Percentiles rank a stretch among this genome's conserved stretches.
These are phyloP conservation scores for Bovichtus variegatus DNA, from an alignment of 2,797 vertebrate genomes.

Conservation along the genomic window DNA sequence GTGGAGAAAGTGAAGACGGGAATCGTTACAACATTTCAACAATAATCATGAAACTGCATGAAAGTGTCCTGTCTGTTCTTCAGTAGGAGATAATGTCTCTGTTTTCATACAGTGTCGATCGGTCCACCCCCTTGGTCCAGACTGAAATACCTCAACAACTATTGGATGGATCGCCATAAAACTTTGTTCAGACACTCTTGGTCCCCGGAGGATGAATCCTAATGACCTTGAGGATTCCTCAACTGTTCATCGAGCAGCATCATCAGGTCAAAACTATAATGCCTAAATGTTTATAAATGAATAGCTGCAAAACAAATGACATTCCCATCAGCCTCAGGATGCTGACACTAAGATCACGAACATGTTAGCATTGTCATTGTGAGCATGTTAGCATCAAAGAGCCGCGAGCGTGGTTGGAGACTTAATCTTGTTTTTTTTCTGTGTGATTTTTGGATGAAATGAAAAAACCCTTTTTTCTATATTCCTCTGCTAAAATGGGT, in stretches of 20 bases:
- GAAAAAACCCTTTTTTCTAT: not conserved
- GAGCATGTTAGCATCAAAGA: not conserved
- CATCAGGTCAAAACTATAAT: not conserved
- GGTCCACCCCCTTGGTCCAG: not conserved
- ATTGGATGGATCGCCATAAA: not conserved
- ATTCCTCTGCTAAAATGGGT: not conserved
- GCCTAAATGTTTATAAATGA: not conserved
- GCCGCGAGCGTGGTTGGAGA: too few species aligned
- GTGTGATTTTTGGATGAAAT: not conserved
- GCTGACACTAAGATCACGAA: not conserved
- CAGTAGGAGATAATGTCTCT: not conserved
- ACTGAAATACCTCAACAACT: not conserved
- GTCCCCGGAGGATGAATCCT: not conserved
- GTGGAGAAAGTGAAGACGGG: slow-evolving; percentile 56
- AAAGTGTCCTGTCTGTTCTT: not conserved
- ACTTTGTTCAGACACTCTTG: not conserved
- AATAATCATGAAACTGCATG: not conserved
- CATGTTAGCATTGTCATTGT: too few species aligned
- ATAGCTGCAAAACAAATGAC: not conserved
- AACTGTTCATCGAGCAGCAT: not conserved
- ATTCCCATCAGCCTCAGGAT: not conserved
- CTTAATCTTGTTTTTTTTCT: too few species aligned
- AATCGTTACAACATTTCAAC: not conserved
- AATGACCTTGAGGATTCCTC: not conserved
- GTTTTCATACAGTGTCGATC: not conserved